Base-by-base conservation (phyloP, 2,888 invertebrate genomes). In the Euphydryas editha region DNA sequence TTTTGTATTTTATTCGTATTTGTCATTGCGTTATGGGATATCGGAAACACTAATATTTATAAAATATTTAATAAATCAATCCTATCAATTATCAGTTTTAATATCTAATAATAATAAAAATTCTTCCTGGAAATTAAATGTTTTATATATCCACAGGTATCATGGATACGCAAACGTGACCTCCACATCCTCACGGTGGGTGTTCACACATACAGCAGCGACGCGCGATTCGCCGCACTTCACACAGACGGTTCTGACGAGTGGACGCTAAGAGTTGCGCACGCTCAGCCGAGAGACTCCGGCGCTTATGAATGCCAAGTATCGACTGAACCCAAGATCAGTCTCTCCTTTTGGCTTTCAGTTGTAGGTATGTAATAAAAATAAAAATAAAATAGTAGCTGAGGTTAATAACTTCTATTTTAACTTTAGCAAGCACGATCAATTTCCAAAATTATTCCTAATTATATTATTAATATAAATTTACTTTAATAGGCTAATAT, bases 281-380 rank as follows among this genome's bases (percentile, higher is more conserved):
- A 91, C 0, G 92, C 94, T 46, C 95, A 95, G 80, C 94, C 96
- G 5, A 94, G 97, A 69, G 98, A 98, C 87, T 97, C 96, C 65
- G 98, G 98, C 66, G 95, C 96, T 70, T 98, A 98, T 86, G 98
- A 98, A 92, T 98, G 98, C 84, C 98, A 98, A 93, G 97, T 98
- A 74, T 97, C 97, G 79, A 98, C 97, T 18, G 98, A 97, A 84
- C 98, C 98, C 65, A 98, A 98, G 92, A 97, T 97, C 90, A 97
- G 97, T 84, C 75, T 91, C 59, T 90, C 96, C 15, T 96, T 96
- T 83, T 94, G 95, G 78, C 94, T 97, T 60, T 96, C 94, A 76
- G 96, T 97, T 79, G 96, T 96, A 66, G 96, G 96, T 96, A 83
- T 94, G 96, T 94, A 68, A 30, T 57, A 18, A 36, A 13, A 57